Evolutionary conservation across 1,140 invertebrate genomes (phyloP), one percentile per base, ranked within the genome.

Genomic region (Bombus waltoni): DNA sequence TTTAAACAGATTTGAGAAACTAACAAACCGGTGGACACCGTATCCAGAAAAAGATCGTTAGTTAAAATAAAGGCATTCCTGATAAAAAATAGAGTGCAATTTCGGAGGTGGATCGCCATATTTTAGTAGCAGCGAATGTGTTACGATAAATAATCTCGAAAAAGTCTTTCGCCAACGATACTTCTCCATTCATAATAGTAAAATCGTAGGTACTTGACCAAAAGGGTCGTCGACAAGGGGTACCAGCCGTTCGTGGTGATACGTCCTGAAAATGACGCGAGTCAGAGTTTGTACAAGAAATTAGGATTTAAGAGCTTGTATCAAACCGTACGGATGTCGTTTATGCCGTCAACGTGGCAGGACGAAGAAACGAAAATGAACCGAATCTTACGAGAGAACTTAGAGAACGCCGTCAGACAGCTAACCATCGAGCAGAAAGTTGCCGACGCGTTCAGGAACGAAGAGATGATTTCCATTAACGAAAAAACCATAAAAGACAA

Each of bases 221-320:
- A 97, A 92, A 96, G 96, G 74, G 97, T 98, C 62, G 96, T 96
- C 40, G 96, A 97, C 80, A 96, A 97, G 53, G 97, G 97, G 87
- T 98, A 98, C 94, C 96, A 96, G 85, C 97, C 97, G 28, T 98
- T 98, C 94, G 97, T 98, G 79, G 97, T 98, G 81, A 98, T 98
- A 95, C 97, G 97, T 95, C 97, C 97, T 79, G 97, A 98, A 93
- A 98, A 98, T 93, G 97, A 98, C 94, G 97, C 97, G 68, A 98
- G 97, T 87, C 96, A 97, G 90, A 97, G 96, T 90, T 95, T 98
- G 42, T 98, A 98, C 94, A 96, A 96, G 71, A 98, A 98, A 93
- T 96, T 98, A 91, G 97, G 97, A 85, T 98, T 98, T 95, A 96
- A 96, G 90, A 97, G 96, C 94, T 96, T 96, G 90, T 98, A 97